Base-by-base conservation (phyloP, 2,888 invertebrate genomes). In the Euplexia lucipara region DNA sequence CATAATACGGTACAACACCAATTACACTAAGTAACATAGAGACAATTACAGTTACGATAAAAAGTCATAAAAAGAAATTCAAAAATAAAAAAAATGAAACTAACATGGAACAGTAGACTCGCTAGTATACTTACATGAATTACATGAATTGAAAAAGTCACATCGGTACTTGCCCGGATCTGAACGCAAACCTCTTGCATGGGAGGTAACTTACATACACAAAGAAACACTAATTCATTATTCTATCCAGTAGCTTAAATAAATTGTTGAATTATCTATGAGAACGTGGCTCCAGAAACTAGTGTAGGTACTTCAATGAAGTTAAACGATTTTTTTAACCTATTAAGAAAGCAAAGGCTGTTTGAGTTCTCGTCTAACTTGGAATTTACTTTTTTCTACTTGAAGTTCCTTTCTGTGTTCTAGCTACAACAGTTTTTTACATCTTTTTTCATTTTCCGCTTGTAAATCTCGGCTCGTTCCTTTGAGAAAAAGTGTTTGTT, bases 371-470 rank as follows among this genome's bases (percentile, higher is more conserved):
- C 41, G 16, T 71, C 51, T 61, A 54, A 70, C 22, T 70, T 60
- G 44, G 47, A 53, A 69, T 68, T 45, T 49, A 53, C n/a, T 53
- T 70, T 75, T 70, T 76, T 57, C 35, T 32, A 22, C 52, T 57
- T 62, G 42, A 54, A 61, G 61, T 52, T 54, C 62, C 41, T 51
- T 51, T 49, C 32, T 54, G 45, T 39, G 20, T 52, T 42, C 68
- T 30, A 67, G 73, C 65, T 47, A 75, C 41, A 76, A 70, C 45
- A 42, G 44, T 76, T 61, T 70, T 49, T 61, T 47, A 45, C 54
- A 61, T 41, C 39, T 71, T 70, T 70, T 70, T 70, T 44, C 22
- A 70, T 70, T 76, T 76, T 71, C 70, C 53, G 48, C 53, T 70
- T 69, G 45, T 75, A 59, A 75, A 75, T 52, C 59, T 75, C 10